These are phyloP conservation scores for Arctocebus calabarensis DNA, from an alignment of 2,797 vertebrate species.

Conservation along the genomic window DNA sequence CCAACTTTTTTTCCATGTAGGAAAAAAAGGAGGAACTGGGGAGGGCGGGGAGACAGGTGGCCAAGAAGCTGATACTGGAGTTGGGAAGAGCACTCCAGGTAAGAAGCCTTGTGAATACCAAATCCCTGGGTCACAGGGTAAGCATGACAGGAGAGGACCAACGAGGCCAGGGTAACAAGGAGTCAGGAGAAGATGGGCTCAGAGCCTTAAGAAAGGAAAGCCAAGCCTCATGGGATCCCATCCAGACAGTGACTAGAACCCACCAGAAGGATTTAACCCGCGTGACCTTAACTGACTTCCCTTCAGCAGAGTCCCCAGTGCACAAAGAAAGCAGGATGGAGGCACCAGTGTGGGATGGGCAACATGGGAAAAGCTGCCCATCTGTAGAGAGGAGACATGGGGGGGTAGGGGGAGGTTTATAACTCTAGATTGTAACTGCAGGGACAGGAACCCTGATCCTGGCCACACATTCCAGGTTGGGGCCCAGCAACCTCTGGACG, in stretches of 20 bases:
- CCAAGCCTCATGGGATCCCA: neutral
- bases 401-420: no score
- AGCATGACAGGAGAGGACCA: neutral
- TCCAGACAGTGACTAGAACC: neutral
- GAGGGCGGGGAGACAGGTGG: no score
- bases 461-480: neutral
- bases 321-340: neutral
- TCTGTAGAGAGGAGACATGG: rapidly evolving
- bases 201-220: neutral
- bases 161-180: neutral
- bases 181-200: neutral
- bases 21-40: neutral
- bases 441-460: neutral
- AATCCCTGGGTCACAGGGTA: neutral
- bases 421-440: neutral
- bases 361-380: neutral
- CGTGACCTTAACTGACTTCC: neutral
- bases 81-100: neutral
- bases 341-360: neutral
- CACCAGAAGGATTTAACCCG: neutral
- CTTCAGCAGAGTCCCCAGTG: neutral
- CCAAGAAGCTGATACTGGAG: no score
- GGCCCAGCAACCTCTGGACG: neutral
- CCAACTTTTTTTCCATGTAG: no score
- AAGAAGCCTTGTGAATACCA: neutral